Conservation (phyloP, 2,113 vertebrate species). For the Uropsilus gracilis region DNA sequence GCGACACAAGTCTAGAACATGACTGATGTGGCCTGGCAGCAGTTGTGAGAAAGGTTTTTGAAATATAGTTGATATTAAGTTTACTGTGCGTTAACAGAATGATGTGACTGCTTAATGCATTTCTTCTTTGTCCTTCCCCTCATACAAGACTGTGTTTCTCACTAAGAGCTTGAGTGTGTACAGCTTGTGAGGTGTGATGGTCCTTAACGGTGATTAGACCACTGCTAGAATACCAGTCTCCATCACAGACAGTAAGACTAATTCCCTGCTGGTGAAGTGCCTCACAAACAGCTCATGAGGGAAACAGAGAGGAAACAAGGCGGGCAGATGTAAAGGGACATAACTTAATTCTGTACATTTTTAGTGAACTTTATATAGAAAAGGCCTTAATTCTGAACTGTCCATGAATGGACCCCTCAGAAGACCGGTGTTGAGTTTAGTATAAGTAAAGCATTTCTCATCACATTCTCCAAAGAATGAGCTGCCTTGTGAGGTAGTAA, state of each 20-base stretch:
- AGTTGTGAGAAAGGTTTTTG: not conserved
- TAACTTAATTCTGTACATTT: not conserved
- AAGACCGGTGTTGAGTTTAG: slow-evolving; percentile 25
- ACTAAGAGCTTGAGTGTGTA: not conserved
- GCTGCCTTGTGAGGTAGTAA: not conserved
- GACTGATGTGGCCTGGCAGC: not conserved
- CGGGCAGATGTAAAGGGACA: not conserved
- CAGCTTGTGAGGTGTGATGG: not conserved
- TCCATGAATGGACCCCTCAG: not conserved
- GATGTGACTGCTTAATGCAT: not conserved
- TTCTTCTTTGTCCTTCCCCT: not conserved
- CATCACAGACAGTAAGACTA: not conserved
- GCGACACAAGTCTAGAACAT: not conserved
- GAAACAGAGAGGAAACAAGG: not conserved
- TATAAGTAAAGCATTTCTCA: slow-evolving; percentile 33
- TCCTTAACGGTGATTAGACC: not conserved
- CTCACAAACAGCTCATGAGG: not conserved
- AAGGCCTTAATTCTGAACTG: not conserved
- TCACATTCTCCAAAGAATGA: not conserved
- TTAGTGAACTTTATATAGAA: not conserved
- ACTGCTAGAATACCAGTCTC: not conserved
- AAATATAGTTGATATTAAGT: not conserved
- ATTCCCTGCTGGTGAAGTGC: slow-evolving; percentile 29
- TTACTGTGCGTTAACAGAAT: not conserved
- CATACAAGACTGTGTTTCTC: not conserved